phyloP scores from a whole-genome alignment of 1,140 invertebrate species.

The Babylonia areolata region DNA sequence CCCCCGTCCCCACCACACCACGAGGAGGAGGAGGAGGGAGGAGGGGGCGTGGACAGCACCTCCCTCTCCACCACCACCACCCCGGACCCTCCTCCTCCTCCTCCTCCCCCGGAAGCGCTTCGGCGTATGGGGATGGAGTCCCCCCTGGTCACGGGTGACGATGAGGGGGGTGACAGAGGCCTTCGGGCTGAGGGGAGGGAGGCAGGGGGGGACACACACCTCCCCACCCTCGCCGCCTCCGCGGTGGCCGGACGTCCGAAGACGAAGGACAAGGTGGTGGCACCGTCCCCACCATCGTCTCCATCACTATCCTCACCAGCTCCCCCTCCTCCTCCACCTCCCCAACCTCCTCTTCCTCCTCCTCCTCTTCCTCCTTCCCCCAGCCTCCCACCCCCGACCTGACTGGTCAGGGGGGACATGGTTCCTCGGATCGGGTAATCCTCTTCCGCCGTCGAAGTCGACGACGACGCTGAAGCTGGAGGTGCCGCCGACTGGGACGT shows the following conservation, averaged over 20 bases:
- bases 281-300: constrained; percentile 27
- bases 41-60: constrained; percentile 40
- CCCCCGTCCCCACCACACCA: constrained; percentile 21
- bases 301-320: not conserved
- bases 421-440: constrained; percentile 56
- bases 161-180: constrained; percentile 79
- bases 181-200: constrained; percentile 1
- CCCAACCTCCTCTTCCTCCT: constrained; percentile 24
- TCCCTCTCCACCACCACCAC: constrained; percentile 7
- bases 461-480: not conserved
- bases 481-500: not conserved
- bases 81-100: not conserved
- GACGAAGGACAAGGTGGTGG: constrained; percentile 52
- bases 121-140: constrained; percentile 79
- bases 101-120: constrained; percentile 37
- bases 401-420: constrained; percentile 47
- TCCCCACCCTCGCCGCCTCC: not conserved
- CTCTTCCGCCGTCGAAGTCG: not conserved
- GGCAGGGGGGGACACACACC: constrained; percentile 38
- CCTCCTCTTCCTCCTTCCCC: not conserved
- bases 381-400: constrained; percentile 37
- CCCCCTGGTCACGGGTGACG: constrained; percentile 72
- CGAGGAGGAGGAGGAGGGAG: not conserved
- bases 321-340: not conserved
- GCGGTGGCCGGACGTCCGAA: constrained; percentile 52